These are phyloP conservation scores for Empis livida DNA, from an alignment of 2,888 invertebrate genomes.

Conservation along the genomic window DNA sequence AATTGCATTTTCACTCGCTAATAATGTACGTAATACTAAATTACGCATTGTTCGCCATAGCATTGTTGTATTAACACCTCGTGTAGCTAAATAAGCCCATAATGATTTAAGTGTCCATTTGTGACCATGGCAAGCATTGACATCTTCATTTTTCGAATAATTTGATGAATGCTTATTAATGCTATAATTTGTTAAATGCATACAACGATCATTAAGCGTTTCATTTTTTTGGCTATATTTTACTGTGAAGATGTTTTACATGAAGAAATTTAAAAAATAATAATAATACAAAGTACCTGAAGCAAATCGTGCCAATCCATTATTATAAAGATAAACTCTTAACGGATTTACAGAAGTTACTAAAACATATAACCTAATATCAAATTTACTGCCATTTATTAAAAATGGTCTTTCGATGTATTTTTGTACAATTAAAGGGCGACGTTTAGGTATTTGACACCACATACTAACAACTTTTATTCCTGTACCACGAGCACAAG, in stretches of 20 bases:
- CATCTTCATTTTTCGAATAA: conserved; percentile 82
- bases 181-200: conserved; percentile 88
- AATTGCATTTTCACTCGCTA: conserved; percentile 72
- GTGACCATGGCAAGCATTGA: conserved; percentile 82
- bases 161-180: conserved; percentile 78
- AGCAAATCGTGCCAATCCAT: conserved; percentile 92
- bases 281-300: conserved; percentile 48
- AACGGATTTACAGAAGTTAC: conserved; percentile 92
- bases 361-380: conserved; percentile 87
- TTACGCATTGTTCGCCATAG: conserved; percentile 81
- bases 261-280: background rate
- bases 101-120: conserved; percentile 72
- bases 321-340: conserved; percentile 84
- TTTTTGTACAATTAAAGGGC: conserved; percentile 80
- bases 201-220: conserved; percentile 71
- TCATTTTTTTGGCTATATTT: conserved; percentile 70
- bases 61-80: conserved; percentile 60
- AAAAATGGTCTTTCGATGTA: conserved; percentile 74
- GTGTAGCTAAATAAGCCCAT: conserved; percentile 45
- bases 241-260: conserved; percentile 37
- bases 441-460: conserved; percentile 86
- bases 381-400: conserved; percentile 94
- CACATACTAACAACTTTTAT: conserved; percentile 90
- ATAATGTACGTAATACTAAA: conserved; percentile 84
- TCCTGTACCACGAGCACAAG: conserved; percentile 91